Base-by-base conservation (phyloP, 1,140 invertebrate species). In the Linepithema humile region DNA sequence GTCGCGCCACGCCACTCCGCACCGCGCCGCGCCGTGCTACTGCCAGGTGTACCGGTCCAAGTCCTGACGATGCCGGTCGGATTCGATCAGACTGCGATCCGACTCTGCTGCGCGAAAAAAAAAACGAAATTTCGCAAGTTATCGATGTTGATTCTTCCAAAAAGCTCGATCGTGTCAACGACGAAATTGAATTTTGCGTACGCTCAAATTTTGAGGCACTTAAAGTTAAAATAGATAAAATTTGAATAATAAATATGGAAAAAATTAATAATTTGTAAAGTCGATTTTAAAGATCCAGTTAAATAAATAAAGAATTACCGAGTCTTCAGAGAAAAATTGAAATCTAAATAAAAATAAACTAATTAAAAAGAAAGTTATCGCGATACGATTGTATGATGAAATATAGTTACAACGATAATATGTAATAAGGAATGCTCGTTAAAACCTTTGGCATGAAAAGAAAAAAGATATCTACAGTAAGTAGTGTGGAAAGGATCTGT, bases 1-100 rank as follows among this genome's bases (percentile, higher is more conserved):
- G 60, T 50, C 35, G 17, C 6, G n/a, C n/a, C n/a, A 35, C 20
- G 20, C 10, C 55, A 26, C 55, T 15, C 55, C 60, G 29, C 17
- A 7, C 65, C 17, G 15, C 26, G 17, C 45, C 43, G 1, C 40
- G 29, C 67, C 17, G 9, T 23, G 29, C 35, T 17, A 26, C 60
- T 50, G 43, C 43, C 43, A 15, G 59, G 60, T n/a, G n/a, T 50
- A 78, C 45, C 45, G 62, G 60, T 78, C 62, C 62, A 65, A 26
- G 43, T 35, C 29, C 9, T 12, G 43, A 50, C 48, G 64, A 53
- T 50, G 59, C 32, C 43, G 32, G 32, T 77, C 26, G 23, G 62
- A 78, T 78, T 43, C 48, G 48, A 69, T 74, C 32, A 35, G 26
- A 29, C 48, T 73, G 35, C 35, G 23, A 35, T 74, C 32, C 43